Percentiles rank a stretch among this genome's conserved stretches.
Conservation (phyloP, 2,113 vertebrate genomes). For the Acrocephalus kingi region DNA sequence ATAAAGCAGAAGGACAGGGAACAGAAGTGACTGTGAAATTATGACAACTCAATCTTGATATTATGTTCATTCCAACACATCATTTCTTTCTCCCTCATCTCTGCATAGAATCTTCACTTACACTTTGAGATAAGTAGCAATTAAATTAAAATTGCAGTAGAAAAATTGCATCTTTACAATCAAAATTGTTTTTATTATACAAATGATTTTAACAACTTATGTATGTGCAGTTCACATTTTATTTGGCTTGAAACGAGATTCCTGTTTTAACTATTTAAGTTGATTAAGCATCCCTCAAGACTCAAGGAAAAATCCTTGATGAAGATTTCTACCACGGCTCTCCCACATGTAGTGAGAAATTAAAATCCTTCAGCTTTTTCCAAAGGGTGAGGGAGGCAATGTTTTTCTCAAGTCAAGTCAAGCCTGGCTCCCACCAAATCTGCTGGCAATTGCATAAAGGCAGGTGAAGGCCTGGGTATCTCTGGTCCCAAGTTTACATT, state of each 20-base stretch:
- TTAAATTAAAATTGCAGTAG: background rate
- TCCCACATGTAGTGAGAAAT: background rate
- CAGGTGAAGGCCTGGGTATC: background rate
- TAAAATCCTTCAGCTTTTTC: background rate
- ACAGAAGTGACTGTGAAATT: background rate
- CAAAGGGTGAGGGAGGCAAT: background rate
- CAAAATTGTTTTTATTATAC: background rate
- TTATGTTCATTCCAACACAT: background rate
- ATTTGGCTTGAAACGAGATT: background rate
- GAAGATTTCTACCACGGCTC: background rate
- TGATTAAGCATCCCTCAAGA: background rate
- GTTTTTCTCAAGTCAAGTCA: background rate
- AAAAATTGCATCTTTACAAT: background rate
- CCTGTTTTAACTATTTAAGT: background rate
- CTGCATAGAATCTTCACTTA: background rate
- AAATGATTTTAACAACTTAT: background rate
- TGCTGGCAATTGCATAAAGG: rapidly evolving
- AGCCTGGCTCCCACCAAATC: background rate
- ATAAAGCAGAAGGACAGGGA: background rate
- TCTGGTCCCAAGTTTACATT: background rate
- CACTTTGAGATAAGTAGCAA: background rate
- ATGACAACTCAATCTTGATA: background rate
- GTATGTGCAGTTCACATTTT: background rate
- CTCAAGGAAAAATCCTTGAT: background rate
- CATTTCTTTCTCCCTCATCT: background rate